Base-by-base conservation (phyloP, 2,797 vertebrate genomes). In the Decapterus maruadsi region DNA sequence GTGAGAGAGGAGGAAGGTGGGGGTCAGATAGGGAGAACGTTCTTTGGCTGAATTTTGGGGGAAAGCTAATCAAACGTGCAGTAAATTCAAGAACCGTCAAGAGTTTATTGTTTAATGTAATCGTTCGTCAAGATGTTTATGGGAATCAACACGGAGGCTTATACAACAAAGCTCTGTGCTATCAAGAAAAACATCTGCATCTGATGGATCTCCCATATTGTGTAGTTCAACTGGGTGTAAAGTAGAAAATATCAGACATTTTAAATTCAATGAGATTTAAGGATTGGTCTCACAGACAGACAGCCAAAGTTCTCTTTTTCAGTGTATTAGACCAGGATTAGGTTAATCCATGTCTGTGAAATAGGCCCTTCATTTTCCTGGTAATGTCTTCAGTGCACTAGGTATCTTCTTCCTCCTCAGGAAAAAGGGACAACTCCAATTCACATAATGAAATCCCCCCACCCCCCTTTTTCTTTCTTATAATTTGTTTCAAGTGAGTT, bases 291-390 rank as follows among this genome's bases (percentile, higher is more conserved):
- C 83, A 73, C 75, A 84, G 89, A 87, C 72, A 73, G 78, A 80
- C 83, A 82, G 76, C 65, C 80, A 81, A 87, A 84, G 86, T 90
- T 88, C 69, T 84, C 83, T 64, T 87, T 85, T 87, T 76, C 74
- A 70, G 40, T 90, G 80, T 87, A 87, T 89, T 89, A 87, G 83
- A 86, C 80, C 71, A 65, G 89, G 89, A 92, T 93, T 90, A 91
- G 85, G 82, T 87, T 91, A 90, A 92, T 91, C 87, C 87, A 74
- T 72, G 85, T 79, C 84, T 87, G 70, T 87, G 82, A 91, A 91
- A 92, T 77, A 78, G 79, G 74, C 51, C 82, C 83, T 78, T 77
- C 72, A 51, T 89, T 90, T 89, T 83, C 67, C 75, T 68, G 45
- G 69, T 85, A 79, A 87, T 85, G 79, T 84, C 80, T 84, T 81